phyloP scores from a whole-genome alignment of 2,888 invertebrate species.

The Hermaeophaga mercurialis region DNA sequence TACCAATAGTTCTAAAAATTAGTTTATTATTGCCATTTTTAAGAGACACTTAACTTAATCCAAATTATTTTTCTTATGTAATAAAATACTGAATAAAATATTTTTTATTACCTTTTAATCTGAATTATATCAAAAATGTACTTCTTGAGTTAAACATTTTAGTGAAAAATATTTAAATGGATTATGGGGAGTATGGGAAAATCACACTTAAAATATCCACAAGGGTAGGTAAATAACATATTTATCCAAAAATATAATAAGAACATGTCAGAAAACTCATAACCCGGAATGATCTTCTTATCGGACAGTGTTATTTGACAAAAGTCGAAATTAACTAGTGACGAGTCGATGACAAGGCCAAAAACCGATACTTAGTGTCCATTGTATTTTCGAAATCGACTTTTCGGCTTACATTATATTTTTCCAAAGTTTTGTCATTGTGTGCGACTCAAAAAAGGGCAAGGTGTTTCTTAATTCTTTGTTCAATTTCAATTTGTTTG shows the following conservation, averaged over 20 bases:
- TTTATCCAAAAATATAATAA: constrained; percentile 17
- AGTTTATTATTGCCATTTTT: too few relatives aligned
- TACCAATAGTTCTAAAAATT: too few relatives aligned
- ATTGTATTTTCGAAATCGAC: constrained; percentile 45
- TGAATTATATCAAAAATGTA: too few relatives aligned
- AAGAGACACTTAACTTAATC: too few relatives aligned
- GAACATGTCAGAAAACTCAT: constrained; percentile 19
- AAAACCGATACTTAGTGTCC: constrained; percentile 30
- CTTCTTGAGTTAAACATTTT: too few relatives aligned
- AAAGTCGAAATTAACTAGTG: constrained; percentile 37
- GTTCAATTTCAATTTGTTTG: constrained; percentile 30
- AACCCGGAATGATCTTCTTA: constrained; percentile 29
- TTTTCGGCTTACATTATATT: constrained; percentile 43
- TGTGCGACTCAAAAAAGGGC: constrained; percentile 28
- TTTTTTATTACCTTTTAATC: too few relatives aligned
- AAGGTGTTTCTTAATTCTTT: constrained; percentile 32
- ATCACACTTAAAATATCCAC: background rate
- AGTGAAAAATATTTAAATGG: too few relatives aligned
- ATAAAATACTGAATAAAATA: too few relatives aligned
- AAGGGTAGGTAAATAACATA: background rate
- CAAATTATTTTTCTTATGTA: too few relatives aligned
- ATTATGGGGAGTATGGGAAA: too few relatives aligned
- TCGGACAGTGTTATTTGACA: constrained; percentile 24
- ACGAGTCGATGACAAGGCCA: constrained; percentile 42
- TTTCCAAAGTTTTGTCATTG: constrained; percentile 29